Evolutionary conservation across 2,888 invertebrate genomes (phyloP), one percentile per base, ranked within the genome.

Genomic region (Sthenelais limicola): DNA sequence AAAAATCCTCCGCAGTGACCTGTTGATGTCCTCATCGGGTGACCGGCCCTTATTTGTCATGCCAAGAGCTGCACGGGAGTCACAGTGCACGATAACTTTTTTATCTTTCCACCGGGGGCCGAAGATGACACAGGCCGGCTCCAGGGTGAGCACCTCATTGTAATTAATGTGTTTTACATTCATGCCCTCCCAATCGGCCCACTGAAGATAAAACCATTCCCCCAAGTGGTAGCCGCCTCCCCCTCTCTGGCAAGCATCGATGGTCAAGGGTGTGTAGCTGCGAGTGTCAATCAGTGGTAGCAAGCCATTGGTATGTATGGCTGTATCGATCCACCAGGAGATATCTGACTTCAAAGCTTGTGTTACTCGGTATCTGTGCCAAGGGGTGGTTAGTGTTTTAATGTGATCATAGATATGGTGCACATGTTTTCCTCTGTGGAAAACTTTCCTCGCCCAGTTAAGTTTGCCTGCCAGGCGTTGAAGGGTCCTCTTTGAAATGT

Each of bases 401-500:
- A 56, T 7, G 7, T 18, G 18, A 56, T 56, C 26, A 26, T 28
- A 26, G 56, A 56, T 12, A 3, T 7, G 26, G 18, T 4, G 15
- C 5, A 26, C 18, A 28, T 26, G 30, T 7, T 24, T 30, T 30
- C 30, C 18, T 56, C 56, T 18, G 26, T 28, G n/a, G n/a, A n/a
- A n/a, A n/a, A n/a, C n/a, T n/a, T n/a, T n/a, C n/a, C n/a, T n/a
- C 30, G 56, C 56, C 56, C 56, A 56, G 26, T 26, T 56, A 7
- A 56, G 30, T 56, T 56, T 56, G 5, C 56, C 56, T 7, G 30
- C 26, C 5, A 56, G 24, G 4, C 26, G 18, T 28, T 56, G 56
- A 28, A 56, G 5, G 18, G 18, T 5, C 18, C 30, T 21, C 30
- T 56, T 56, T 3, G 26, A 7, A 7, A 26, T 7, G 18, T 28